Evolutionary conservation across 2,888 invertebrate species (phyloP).

Genomic region (Caenorhabditis panamensis): DNA sequence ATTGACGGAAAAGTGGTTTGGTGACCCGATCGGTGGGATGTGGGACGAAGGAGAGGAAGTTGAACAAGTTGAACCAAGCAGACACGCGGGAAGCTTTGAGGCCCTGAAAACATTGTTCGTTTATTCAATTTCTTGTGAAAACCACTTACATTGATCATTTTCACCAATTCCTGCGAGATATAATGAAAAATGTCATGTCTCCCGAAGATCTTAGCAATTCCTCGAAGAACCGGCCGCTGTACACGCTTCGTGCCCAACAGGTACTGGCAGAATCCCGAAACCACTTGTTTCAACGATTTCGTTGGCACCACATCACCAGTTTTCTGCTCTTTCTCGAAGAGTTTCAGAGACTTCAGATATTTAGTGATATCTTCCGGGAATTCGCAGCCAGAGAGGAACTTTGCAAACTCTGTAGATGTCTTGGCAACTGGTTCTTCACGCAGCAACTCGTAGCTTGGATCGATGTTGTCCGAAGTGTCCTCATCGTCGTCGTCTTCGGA

Average conservation of each 20-base stretch:
- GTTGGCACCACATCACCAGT: conserved; percentile 47
- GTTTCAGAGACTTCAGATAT: conserved; percentile 46
- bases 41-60: conserved; percentile 54
- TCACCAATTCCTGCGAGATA: conserved; percentile 34
- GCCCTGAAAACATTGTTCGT: conserved; percentile 50
- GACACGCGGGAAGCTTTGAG: conserved; percentile 12
- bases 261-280: conserved; percentile 51
- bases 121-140: neutral
- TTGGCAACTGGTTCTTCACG: conserved; percentile 44
- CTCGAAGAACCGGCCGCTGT: conserved; percentile 31
- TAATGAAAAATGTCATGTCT: conserved; percentile 60
- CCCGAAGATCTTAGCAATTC: conserved; percentile 52
- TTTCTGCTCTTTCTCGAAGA: conserved; percentile 46
- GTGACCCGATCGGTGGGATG: conserved; percentile 53
- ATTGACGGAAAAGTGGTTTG: conserved; percentile 46
- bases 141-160: conserved; percentile 36
- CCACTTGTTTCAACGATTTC: conserved; percentile 45
- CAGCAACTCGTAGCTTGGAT: conserved; percentile 57
- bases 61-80: conserved; percentile 63
- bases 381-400: conserved; percentile 41
- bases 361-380: conserved; percentile 54
- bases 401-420: conserved; percentile 49
- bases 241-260: conserved; percentile 47
- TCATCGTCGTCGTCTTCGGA: conserved; percentile 29
- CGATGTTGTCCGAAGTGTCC: conserved; percentile 31